These are phyloP conservation scores for Siniperca obscura DNA, from an alignment of 2,797 vertebrate genomes.

Conservation along the genomic window DNA sequence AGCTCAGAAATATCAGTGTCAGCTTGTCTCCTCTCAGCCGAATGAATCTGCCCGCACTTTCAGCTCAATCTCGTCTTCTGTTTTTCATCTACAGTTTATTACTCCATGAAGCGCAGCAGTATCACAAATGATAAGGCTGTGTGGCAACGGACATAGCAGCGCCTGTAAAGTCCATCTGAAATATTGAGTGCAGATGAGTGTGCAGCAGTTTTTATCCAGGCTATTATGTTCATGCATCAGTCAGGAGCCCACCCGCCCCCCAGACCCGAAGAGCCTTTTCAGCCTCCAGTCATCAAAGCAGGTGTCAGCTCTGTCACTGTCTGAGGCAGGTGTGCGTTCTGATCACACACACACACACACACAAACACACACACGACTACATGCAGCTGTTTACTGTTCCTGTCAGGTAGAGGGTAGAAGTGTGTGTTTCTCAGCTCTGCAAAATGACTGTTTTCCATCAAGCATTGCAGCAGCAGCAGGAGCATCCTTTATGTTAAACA, in stretches of 20 bases:
- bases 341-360: constrained; percentile 9
- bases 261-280: constrained; percentile 32
- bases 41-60: constrained; percentile 21
- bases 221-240: constrained; percentile 42
- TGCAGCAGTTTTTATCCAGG: constrained; percentile 27
- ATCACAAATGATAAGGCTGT: constrained; percentile 40
- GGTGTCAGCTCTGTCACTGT: constrained; percentile 22
- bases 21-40: constrained; percentile 47
- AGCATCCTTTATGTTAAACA: neutral
- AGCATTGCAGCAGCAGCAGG: constrained; percentile 9
- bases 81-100: constrained; percentile 1
- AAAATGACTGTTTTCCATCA: constrained; percentile 20
- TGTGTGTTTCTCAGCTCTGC: constrained; percentile 22
- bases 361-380: constrained; percentile 13
- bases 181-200: constrained; percentile 28
- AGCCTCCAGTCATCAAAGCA: constrained; percentile 52
- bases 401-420: neutral
- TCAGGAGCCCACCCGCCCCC: constrained; percentile 8
- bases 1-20: constrained; percentile 44
- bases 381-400: constrained; percentile 42
- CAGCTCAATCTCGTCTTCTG: neutral
- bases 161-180: constrained; percentile 32
- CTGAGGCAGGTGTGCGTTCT: constrained; percentile 46
- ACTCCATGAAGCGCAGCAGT: constrained; percentile 16
- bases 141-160: neutral